Evolutionary conservation across 2,797 vertebrate species (phyloP).

Genomic region (Hoplostethus mediterraneus): DNA sequence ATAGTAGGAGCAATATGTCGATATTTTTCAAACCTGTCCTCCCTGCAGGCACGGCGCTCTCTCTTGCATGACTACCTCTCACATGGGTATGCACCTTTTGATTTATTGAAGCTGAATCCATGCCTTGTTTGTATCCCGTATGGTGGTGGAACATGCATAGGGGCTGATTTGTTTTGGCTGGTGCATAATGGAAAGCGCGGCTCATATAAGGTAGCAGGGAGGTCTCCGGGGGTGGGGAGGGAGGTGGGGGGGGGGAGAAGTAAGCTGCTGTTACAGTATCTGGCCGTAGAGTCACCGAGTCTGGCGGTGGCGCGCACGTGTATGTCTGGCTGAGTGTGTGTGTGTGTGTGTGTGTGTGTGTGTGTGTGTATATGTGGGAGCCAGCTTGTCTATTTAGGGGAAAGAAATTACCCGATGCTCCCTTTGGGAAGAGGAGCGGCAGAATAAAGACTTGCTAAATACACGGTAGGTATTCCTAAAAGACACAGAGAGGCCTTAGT

Average conservation of each 20-base stretch:
- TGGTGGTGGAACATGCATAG: slow-evolving; percentile 37
- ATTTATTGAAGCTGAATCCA: slow-evolving; percentile 45
- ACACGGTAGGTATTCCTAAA: slow-evolving; percentile 51
- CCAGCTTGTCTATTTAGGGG: slow-evolving; percentile 59
- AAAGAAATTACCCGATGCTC: slow-evolving; percentile 51
- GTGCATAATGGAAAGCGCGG: slow-evolving; percentile 47
- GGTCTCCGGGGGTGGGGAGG: slow-evolving; percentile 36
- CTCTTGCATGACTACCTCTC: not conserved
- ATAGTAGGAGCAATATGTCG: not conserved
- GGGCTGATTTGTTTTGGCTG: slow-evolving; percentile 54
- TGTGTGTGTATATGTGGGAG: slow-evolving; percentile 16
- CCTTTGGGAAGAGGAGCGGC: slow-evolving; percentile 45
- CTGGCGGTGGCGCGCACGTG: slow-evolving; percentile 37
- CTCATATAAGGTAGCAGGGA: slow-evolving; percentile 48
- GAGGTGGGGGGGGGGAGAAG: slow-evolving; percentile 40
- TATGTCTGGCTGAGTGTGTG: slow-evolving; percentile 1
- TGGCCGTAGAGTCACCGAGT: slow-evolving; percentile 35
- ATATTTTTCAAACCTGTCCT: not conserved
- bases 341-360: slow-evolving; percentile 13
- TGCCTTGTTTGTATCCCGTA: slow-evolving; percentile 32
- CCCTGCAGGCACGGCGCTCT: not conserved
- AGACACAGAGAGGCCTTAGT: slow-evolving; percentile 43
- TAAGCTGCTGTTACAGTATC: slow-evolving; percentile 52
- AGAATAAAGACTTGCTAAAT: slow-evolving; percentile 57
- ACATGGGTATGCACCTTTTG: not conserved